Evolutionary conservation across 2,797 vertebrate genomes (phyloP).

Genomic region (Triplophysa yarkandensis): DNA sequence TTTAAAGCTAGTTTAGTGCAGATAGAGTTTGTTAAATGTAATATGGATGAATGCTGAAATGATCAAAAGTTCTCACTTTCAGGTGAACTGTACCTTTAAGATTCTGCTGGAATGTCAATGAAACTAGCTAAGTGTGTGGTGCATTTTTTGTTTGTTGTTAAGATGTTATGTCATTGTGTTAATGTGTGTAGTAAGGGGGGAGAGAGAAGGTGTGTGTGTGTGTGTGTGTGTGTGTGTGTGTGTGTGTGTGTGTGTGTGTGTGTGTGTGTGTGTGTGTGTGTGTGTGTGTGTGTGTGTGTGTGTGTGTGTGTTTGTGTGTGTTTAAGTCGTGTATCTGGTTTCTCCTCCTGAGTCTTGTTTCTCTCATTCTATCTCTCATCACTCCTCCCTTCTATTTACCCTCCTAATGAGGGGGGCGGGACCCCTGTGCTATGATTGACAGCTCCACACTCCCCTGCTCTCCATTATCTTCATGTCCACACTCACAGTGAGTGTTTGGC

Average conservation of each 20-base stretch:
- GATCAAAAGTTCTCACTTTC: background rate
- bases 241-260: constrained; percentile 12
- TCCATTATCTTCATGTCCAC: constrained; percentile 45
- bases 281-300: constrained; percentile 42
- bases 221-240: background rate
- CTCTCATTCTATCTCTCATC: constrained; percentile 72
- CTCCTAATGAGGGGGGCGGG: constrained; percentile 97
- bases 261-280: constrained; percentile 45
- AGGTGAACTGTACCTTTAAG: background rate
- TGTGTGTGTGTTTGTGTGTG: constrained; percentile 68
- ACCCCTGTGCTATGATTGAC: constrained; percentile 83
- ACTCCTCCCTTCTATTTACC: constrained; percentile 88
- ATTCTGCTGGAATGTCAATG: background rate
- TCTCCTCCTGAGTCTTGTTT: constrained; percentile 78
- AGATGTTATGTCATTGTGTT: no score
- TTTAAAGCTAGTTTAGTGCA: background rate
- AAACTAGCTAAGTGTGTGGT: background rate
- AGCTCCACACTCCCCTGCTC: constrained; percentile 78
- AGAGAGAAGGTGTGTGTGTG: no score
- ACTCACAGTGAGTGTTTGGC: constrained; percentile 46
- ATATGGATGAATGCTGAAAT: background rate
- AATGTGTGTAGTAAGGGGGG: no score
- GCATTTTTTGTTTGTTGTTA: no score
- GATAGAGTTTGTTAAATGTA: no score
- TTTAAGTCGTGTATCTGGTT: constrained; percentile 82